Conservation (phyloP, 64 coral and sea anemone genomes). For the Anthopleura sola region DNA sequence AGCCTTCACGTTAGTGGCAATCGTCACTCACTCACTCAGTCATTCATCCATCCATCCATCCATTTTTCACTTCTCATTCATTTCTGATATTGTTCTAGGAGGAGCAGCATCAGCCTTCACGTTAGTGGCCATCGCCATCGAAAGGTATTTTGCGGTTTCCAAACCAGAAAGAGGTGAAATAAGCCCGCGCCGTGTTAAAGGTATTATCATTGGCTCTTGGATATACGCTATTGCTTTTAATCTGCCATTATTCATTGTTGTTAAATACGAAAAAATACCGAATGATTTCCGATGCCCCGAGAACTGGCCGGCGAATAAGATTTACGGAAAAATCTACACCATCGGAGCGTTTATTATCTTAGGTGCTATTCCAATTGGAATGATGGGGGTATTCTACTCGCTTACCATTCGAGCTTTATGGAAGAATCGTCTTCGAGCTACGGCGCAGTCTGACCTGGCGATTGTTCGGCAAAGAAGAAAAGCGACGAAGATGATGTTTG, state of each 20-base stretch:
- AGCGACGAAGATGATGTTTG: conserved; percentile 35
- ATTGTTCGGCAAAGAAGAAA: conserved; percentile 8
- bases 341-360: conserved; percentile 23
- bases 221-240: conserved; percentile 50
- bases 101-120: conserved; percentile 52
- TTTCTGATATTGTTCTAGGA: neutral
- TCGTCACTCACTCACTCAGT: too few relatives aligned
- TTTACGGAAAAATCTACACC: neutral
- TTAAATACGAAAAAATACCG: neutral
- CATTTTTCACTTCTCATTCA: neutral
- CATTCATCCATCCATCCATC: too few relatives aligned
- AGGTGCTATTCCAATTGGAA: conserved; percentile 25
- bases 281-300: conserved; percentile 35
- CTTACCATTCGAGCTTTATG: neutral
- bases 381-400: conserved; percentile 9
- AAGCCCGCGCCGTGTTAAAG: conserved; percentile 24
- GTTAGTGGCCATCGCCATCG: conserved; percentile 48
- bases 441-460: neutral
- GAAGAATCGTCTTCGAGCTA: neutral
- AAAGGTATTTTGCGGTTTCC: conserved; percentile 44
- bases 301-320: conserved; percentile 22
- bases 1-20: too few relatives aligned
- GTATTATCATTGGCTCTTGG: conserved; percentile 34
- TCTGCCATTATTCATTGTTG: conserved; percentile 32
- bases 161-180: conserved; percentile 24